Evolutionary conservation across 53 echinoderm and acorn worm genomes (phyloP).

Genomic region (Mesocentrotus franciscanus): DNA sequence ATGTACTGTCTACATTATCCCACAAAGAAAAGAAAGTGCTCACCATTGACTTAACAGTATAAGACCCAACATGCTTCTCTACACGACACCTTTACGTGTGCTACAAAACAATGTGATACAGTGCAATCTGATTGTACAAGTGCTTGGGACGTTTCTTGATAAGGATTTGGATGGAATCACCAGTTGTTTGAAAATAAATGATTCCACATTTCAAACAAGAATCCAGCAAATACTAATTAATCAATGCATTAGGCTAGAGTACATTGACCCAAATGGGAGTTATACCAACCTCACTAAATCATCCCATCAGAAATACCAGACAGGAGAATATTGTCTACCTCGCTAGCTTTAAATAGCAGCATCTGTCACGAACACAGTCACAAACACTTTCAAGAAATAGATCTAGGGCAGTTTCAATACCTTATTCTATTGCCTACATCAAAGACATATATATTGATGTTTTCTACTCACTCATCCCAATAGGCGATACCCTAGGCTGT

Average conservation of each 20-base stretch:
- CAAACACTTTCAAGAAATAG: not conserved
- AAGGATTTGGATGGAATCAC: slow-evolving; percentile 57
- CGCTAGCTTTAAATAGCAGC: not conserved
- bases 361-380: not conserved
- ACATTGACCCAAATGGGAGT: not conserved
- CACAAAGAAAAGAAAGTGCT: not conserved
- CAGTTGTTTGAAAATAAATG: slow-evolving; percentile 24
- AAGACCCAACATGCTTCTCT: not conserved
- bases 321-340: not conserved
- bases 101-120: not conserved
- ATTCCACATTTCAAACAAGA: slow-evolving; percentile 26
- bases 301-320: not conserved
- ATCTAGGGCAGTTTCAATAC: not conserved
- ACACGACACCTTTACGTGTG: not conserved
- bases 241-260: not conserved
- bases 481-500: not conserved
- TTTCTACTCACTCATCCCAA: not conserved
- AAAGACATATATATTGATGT: no score
- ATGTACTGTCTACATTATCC: not conserved
- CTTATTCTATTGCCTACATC: not conserved
- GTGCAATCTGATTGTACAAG: slow-evolving; percentile 20
- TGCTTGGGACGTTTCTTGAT: slow-evolving; percentile 53
- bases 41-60: not conserved
- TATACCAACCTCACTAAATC: no score
- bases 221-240: not conserved